Evolutionary conservation across 2,113 vertebrate genomes (phyloP), one percentile per base, ranked within the genome.

Genomic region (Eubucco bourcierii): DNA sequence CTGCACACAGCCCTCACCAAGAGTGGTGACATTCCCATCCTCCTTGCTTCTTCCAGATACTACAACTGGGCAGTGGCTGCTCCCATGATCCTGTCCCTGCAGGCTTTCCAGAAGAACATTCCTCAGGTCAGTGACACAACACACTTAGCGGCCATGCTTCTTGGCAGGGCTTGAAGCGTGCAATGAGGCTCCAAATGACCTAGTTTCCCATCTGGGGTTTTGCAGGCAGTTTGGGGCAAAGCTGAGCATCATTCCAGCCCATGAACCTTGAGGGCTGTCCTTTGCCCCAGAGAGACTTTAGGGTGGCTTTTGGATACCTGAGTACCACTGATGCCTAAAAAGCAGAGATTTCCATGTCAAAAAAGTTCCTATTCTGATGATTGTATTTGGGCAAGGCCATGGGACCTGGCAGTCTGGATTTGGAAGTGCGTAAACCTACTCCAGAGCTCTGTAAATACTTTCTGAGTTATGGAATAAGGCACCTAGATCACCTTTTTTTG

Each of bases 21-120:
- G 33, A 52, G 12, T 12, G 16, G 50, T 55, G 16, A 52, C 24
- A 25, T 73, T 63, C 29, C 24, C 44, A 46, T 46, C 5, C 6
- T n/a, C 84, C 72, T 87, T 74, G 63, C 11, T 92, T 87, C 85
- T 91, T 95, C 23, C 88, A 99, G 99, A 80, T 98, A 99, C 94
- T 99, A 99, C 77, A 99, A 98, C 97, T 99, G 99, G 99, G 98
- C 98, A 64, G 99, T 98, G 65, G 99, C 99, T 80, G 99, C 98
- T 83, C 99, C 99, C 12, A 99, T 99, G 97, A 93, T 99, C 64
- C 97, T 99, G 80, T 99, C 98, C 53, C 97, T 99, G 96, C 98
- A 99, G 84, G 98, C 98, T 53, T 99, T 99, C 96, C 99, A 99
- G 95, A 99, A 97, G 93, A 98, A 97, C 79, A 96, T 99, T 66